phyloP scores from a whole-genome alignment of 2,797 vertebrate genomes.

The Xiphorhynchus erythropygius region DNA sequence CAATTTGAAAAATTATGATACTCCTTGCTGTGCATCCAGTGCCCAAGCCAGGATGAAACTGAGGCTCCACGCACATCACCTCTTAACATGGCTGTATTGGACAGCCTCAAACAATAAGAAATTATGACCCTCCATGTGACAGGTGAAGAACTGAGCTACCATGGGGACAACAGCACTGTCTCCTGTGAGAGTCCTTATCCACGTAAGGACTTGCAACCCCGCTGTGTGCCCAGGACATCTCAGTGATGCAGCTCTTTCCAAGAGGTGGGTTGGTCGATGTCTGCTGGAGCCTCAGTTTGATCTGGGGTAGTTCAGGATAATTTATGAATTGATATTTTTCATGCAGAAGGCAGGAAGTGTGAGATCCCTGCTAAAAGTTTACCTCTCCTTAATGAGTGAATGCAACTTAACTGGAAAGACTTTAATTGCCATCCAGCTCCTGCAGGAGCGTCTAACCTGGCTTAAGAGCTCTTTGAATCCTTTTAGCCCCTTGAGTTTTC shows the following conservation, averaged over 20 bases:
- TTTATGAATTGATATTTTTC: not conserved
- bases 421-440: not conserved
- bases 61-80: rapidly evolving
- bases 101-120: not conserved
- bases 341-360: not conserved
- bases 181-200: not conserved
- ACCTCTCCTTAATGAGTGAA: not conserved
- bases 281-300: not conserved
- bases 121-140: not conserved
- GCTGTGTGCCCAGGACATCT: rapidly evolving
- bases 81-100: not conserved
- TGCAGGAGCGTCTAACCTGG: not conserved
- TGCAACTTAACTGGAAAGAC: not conserved
- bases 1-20: not conserved
- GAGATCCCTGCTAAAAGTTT: not conserved
- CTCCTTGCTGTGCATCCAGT: not conserved
- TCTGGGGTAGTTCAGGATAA: not conserved
- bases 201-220: rapidly evolving
- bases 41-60: not conserved
- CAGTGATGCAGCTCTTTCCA: not conserved
- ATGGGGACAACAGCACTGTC: rapidly evolving
- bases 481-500: conserved; percentile 13
- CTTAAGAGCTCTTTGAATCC: not conserved
- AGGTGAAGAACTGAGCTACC: not conserved
- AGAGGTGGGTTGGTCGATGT: not conserved